A percentile compares a stretch with the other conserved stretches of the same genome.
Conservation (phyloP, 2,888 invertebrate species). For the Automeris io region DNA sequence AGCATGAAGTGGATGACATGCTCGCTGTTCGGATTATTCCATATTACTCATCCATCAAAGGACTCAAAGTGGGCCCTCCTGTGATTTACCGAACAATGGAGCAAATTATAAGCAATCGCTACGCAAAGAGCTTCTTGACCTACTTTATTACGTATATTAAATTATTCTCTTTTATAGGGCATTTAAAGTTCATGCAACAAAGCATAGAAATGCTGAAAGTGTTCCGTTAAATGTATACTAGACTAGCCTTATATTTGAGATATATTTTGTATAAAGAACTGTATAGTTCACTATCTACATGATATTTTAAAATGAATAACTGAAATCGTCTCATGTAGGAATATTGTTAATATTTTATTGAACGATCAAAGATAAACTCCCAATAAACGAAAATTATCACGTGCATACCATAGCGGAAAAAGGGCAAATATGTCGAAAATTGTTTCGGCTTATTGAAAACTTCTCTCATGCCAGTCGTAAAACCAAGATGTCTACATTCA, state of each 20-base stretch:
- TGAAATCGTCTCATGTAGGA: too few relatives aligned
- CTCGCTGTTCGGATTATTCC: conserved; percentile 61
- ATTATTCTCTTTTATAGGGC: conserved; percentile 25
- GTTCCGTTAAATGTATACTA: too few relatives aligned
- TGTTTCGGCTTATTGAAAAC: conserved; percentile 39
- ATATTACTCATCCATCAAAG: conserved; percentile 73
- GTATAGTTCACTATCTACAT: too few relatives aligned
- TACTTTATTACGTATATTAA: conserved; percentile 49
- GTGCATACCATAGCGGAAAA: conserved; percentile 33
- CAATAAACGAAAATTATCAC: conserved; percentile 25
- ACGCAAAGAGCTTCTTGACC: conserved; percentile 65
- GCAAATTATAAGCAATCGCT: conserved; percentile 62
- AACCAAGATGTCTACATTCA: conserved; percentile 54
- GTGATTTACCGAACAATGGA: conserved; percentile 62
- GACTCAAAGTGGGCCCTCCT: conserved; percentile 42
- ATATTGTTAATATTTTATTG: too few relatives aligned
- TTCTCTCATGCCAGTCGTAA: conserved; percentile 35
- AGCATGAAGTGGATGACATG: conserved; percentile 68
- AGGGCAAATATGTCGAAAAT: conserved; percentile 31
- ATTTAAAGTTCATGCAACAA: too few relatives aligned
- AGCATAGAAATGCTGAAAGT: too few relatives aligned
- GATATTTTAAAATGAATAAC: too few relatives aligned
- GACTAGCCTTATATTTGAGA: too few relatives aligned
- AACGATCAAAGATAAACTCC: too few relatives aligned
- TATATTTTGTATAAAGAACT: too few relatives aligned